Evolutionary conservation across 2,797 vertebrate species (phyloP), one percentile per base, ranked within the genome.

Genomic region (Cossypha polioptera): DNA sequence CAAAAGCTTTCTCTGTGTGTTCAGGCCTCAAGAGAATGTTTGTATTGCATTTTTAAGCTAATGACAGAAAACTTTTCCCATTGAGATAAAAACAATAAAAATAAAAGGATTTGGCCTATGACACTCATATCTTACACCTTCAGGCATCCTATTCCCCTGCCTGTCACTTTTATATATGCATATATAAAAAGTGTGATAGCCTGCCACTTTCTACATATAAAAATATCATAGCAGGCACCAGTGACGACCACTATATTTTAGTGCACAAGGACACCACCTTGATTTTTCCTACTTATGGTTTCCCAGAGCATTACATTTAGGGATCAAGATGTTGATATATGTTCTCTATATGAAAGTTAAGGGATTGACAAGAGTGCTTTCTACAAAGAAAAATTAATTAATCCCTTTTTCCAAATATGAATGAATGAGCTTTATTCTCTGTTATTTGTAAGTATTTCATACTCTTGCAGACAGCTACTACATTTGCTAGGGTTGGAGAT

Each of bases 91-190:
- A 57, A 40, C 31, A 83, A 66, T 72, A 61, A 78, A 45, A 67
- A 55, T 42, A 69, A 88, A 84, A 79, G 42, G 40, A 48, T 51
- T 84, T 36, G 58, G 62, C 55, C 80, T 81, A 4, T 72, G 77
- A 81, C 45, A 36, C 54, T 78, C 16, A 13, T 35, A 86, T 58
- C 71, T 73, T 93, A 40, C 48, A 77, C 67, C 55, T 93, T 51
- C 88, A 86, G 74, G 74, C 77, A 54, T 45, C 62, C 66, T 53
- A 18, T 90, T 91, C 74, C 90, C 88, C 62, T 76, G 67, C 33
- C 66, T 95, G 88, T 77, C 71, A 82, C 55, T 95, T 95, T 90
- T 85, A 93, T 73, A 76, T 63, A 87, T 82, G 59, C 86, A 88
- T 92, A 86, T 57, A 88, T 91, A 89, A 95, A 92, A 94, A 66